phyloP scores from a whole-genome alignment of 2,888 invertebrate genomes.

The Slavum lentiscoides region DNA sequence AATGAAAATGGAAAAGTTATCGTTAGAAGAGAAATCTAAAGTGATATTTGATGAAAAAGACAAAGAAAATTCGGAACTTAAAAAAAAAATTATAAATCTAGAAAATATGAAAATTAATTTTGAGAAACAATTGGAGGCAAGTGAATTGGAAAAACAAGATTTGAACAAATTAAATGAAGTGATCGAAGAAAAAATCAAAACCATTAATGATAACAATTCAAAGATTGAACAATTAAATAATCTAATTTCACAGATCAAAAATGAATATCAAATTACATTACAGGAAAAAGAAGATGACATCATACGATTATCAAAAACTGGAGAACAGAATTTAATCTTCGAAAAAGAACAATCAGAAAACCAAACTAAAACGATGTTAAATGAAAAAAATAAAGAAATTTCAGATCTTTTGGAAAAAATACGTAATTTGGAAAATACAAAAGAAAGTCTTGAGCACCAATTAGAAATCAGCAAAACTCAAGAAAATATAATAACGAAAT shows the following conservation, averaged over 20 bases:
- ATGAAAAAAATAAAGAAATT: conserved; percentile 30
- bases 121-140: conserved; percentile 19
- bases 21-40: conserved; percentile 34
- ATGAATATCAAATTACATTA: conserved; percentile 18
- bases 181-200: conserved; percentile 13
- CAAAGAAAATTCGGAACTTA: conserved; percentile 28
- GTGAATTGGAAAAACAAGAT: conserved; percentile 16
- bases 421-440: not conserved
- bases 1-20: conserved; percentile 15
- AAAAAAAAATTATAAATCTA: conserved; percentile 13
- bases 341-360: conserved; percentile 20
- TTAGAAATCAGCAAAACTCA: conserved; percentile 22
- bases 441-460: conserved; percentile 9
- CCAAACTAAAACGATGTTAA: conserved; percentile 3
- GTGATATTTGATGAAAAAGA: conserved; percentile 38
- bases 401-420: conserved; percentile 2
- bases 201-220: not conserved
- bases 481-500: conserved; percentile 19
- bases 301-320: conserved; percentile 1
- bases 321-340: not conserved
- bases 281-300: conserved; percentile 11
- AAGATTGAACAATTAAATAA: conserved; percentile 31
- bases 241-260: conserved; percentile 3
- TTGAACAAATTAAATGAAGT: conserved; percentile 38
- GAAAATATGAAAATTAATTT: conserved; percentile 29